These are phyloP conservation scores for Perdita meconis DNA, from an alignment of 2,888 invertebrate genomes.

Conservation along the genomic window DNA sequence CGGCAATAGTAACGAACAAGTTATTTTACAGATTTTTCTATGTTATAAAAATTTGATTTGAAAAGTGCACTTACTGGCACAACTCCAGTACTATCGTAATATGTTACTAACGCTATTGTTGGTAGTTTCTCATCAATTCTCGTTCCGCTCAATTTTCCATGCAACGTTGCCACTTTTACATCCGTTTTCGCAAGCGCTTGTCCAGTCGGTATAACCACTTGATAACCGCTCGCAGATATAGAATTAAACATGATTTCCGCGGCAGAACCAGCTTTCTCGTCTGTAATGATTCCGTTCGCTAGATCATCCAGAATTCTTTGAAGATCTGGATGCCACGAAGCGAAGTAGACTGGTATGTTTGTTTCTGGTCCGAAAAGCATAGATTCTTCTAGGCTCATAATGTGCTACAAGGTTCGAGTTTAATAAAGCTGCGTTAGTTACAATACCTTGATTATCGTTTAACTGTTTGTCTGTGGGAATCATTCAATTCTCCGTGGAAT, in stretches of 20 bases:
- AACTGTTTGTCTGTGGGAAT: too few relatives aligned
- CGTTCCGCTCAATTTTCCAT: slow-evolving; percentile 92
- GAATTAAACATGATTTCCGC: slow-evolving; percentile 93
- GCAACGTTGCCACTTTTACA: slow-evolving; percentile 93
- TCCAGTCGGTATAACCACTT: slow-evolving; percentile 92
- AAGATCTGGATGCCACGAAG: slow-evolving; percentile 90
- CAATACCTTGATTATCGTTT: too few relatives aligned
- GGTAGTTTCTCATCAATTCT: slow-evolving; percentile 90
- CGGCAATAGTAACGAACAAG: slow-evolving; percentile 52
- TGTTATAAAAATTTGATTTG: too few relatives aligned
- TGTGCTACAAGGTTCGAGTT: slow-evolving; percentile 86
- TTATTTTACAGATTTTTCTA: slow-evolving; percentile 5
- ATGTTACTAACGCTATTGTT: slow-evolving; percentile 95
- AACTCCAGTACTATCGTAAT: slow-evolving; percentile 96
- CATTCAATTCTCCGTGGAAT: too few relatives aligned
- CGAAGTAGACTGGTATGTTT: slow-evolving; percentile 94
- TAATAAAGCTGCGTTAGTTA: not conserved
- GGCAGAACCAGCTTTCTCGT: slow-evolving; percentile 91
- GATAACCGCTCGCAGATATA: slow-evolving; percentile 97
- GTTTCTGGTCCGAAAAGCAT: slow-evolving; percentile 92
- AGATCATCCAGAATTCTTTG: slow-evolving; percentile 91
- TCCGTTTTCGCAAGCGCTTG: slow-evolving; percentile 90
- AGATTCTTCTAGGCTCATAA: slow-evolving; percentile 91
- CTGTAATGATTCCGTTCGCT: slow-evolving; percentile 88
- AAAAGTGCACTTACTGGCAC: slow-evolving; percentile 90